Evolutionary conservation across 2,888 invertebrate genomes (phyloP).

Genomic region (Luffia ferchaultella): DNA sequence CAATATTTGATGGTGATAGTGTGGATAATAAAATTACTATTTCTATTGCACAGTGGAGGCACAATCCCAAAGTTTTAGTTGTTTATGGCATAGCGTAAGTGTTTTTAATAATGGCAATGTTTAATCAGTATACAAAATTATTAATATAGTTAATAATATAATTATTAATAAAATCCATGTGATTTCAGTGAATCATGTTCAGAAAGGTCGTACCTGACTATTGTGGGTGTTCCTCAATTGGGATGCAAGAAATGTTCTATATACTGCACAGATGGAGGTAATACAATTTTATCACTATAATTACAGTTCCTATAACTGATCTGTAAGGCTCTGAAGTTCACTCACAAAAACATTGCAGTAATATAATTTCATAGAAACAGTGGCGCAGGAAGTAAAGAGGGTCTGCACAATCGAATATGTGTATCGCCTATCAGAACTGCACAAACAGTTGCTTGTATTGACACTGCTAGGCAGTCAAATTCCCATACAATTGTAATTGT

Average conservation of each 20-base stretch:
- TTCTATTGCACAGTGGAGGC: slow-evolving; percentile 71
- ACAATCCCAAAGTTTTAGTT: slow-evolving; percentile 64
- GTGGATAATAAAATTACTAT: slow-evolving; percentile 68
- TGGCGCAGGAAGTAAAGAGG: no score
- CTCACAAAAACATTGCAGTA: no score
- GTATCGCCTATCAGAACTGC: no score
- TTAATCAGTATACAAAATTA: background rate
- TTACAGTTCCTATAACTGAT: no score
- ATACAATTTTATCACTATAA: slow-evolving; percentile 13
- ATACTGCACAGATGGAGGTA: slow-evolving; percentile 57
- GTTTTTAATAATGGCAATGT: slow-evolving; percentile 4
- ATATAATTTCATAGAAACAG: no score
- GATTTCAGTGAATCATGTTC: slow-evolving; percentile 48
- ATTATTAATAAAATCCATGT: slow-evolving; percentile 1
- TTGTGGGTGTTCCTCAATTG: slow-evolving; percentile 67
- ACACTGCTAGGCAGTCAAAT: no score
- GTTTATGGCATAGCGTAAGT: slow-evolving; percentile 68
- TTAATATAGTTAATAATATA: background rate
- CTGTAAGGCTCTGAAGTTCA: no score
- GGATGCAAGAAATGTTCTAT: slow-evolving; percentile 70
- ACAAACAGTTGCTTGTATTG: no score
- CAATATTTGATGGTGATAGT: slow-evolving; percentile 68
- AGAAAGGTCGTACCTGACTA: slow-evolving; percentile 58
- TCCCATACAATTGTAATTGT: no score
- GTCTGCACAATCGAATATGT: no score